Percentiles rank a stretch among this genome's conserved stretches.
These are phyloP conservation scores for Heliocidaris erythrogramma DNA, from an alignment of 35 echinoderm and acorn worm species.

Conservation along the genomic window DNA sequence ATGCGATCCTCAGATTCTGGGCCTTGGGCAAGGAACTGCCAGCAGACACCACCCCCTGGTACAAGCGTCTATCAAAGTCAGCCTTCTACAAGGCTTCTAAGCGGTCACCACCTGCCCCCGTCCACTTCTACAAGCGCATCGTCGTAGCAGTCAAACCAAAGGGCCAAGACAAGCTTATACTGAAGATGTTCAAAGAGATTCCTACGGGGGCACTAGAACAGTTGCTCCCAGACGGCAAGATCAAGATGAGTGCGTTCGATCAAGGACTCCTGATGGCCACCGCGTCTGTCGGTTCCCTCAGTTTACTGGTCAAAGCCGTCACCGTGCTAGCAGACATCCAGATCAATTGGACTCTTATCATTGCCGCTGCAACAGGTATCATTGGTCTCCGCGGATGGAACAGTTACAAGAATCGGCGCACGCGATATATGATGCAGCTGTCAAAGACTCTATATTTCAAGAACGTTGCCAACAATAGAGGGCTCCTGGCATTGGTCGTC, in stretches of 20 bases:
- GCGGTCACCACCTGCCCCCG: slow-evolving; percentile 66
- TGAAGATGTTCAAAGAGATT: slow-evolving; percentile 99
- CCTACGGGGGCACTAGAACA: slow-evolving; percentile 86
- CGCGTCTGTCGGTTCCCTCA: slow-evolving; percentile 72
- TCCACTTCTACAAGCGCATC: slow-evolving; percentile 83
- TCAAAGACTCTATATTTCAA: slow-evolving; percentile 92
- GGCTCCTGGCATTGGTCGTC: slow-evolving; percentile 79
- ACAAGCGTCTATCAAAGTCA: slow-evolving; percentile 51
- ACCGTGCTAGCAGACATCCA: slow-evolving; percentile 87
- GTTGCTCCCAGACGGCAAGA: slow-evolving; percentile 92
- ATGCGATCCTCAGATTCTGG: slow-evolving; percentile 92
- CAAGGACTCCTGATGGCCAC: slow-evolving; percentile 73
- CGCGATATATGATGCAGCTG: slow-evolving; percentile 81
- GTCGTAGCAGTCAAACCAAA: slow-evolving; percentile 93
- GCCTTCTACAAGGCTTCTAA: slow-evolving; percentile 76
- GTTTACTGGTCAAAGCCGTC: slow-evolving; percentile 78
- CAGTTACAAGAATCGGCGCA: slow-evolving; percentile 97
- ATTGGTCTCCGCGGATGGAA: slow-evolving; percentile 83
- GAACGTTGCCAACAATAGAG: slow-evolving; percentile 98
- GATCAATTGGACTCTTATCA: slow-evolving; percentile 87
- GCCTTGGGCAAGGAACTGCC: slow-evolving; percentile 93
- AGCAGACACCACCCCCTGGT: slow-evolving; percentile 64
- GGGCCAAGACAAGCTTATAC: slow-evolving; percentile 76
- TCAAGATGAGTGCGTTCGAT: slow-evolving; percentile 86
- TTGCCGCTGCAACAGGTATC: slow-evolving; percentile 71